Conservation (phyloP, 2,797 vertebrate species). For the Zenarchopterus dispar region DNA sequence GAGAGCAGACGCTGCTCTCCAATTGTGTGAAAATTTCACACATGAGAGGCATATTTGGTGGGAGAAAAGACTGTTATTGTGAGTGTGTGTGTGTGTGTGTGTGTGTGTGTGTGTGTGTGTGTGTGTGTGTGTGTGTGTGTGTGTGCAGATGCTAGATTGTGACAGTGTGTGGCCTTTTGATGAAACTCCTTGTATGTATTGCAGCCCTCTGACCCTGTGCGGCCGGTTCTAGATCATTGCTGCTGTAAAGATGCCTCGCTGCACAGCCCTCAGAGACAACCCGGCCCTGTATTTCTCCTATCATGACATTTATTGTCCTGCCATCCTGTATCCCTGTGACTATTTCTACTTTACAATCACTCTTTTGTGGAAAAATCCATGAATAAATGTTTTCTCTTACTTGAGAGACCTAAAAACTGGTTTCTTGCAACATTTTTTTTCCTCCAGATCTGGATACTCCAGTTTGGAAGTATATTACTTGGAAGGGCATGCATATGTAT, state of each 20-base stretch:
- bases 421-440: slow-evolving; percentile 35
- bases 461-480: slow-evolving; percentile 30
- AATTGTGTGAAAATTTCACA: slow-evolving; percentile 44
- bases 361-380: slow-evolving; percentile 13
- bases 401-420: slow-evolving; percentile 19
- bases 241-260: slow-evolving; percentile 69
- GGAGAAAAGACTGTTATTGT: slow-evolving; percentile 26
- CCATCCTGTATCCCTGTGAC: slow-evolving; percentile 52
- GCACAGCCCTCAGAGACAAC: slow-evolving; percentile 62
- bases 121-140: slow-evolving; percentile 16
- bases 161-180: slow-evolving; percentile 65
- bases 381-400: slow-evolving; percentile 27
- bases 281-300: slow-evolving; percentile 57
- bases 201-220: slow-evolving; percentile 67
- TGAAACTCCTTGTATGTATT: slow-evolving; percentile 67
- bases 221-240: slow-evolving; percentile 71
- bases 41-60: slow-evolving; percentile 25
- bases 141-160: slow-evolving; percentile 30
- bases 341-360: slow-evolving; percentile 35
- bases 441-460: slow-evolving; percentile 16
- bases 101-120: slow-evolving; percentile 13
- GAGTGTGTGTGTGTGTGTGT: slow-evolving; percentile 10
- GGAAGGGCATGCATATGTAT: slow-evolving; percentile 35
- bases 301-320: slow-evolving; percentile 73
- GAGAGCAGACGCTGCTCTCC: slow-evolving; percentile 29